Percentiles rank a stretch among this genome's conserved stretches.
phyloP scores from a whole-genome alignment of 2,113 vertebrate genomes.

The Irena cyanogastra region DNA sequence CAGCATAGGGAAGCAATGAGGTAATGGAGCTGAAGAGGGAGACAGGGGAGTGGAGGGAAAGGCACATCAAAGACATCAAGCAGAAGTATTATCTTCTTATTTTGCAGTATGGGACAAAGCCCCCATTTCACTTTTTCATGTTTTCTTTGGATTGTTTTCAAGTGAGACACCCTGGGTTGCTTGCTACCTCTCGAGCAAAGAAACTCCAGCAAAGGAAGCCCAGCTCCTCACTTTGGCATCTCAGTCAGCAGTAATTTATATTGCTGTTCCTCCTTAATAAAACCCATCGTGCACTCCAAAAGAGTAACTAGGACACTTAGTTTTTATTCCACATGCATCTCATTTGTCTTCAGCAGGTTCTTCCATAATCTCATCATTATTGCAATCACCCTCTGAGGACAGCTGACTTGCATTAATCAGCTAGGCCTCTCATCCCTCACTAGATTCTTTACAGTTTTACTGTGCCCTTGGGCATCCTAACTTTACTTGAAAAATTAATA shows the following conservation, averaged over 20 bases:
- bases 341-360: constrained; percentile 79
- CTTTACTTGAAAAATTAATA: constrained; percentile 84
- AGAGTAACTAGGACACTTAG: constrained; percentile 76
- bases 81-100: background rate
- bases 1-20: background rate
- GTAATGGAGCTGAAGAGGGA: background rate
- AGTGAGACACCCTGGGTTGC: background rate
- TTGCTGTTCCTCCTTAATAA: constrained; percentile 69
- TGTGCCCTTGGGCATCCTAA: constrained; percentile 80
- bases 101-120: background rate
- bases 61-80: background rate
- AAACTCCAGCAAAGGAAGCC: constrained; percentile 16
- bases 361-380: constrained; percentile 82
- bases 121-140: background rate
- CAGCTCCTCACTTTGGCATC: background rate
- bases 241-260: constrained; percentile 50
- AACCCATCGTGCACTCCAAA: constrained; percentile 71
- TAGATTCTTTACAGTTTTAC: constrained; percentile 81
- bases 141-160: constrained; percentile 1
- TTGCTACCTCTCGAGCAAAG: background rate
- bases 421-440: constrained; percentile 77
- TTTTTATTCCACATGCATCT: constrained; percentile 79
- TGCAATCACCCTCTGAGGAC: constrained; percentile 79
- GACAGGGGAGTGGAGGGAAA: background rate
- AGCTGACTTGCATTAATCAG: constrained; percentile 81